Evolutionary conservation across 2,888 invertebrate species (phyloP).

Genomic region (Ormyrus rosae): DNA sequence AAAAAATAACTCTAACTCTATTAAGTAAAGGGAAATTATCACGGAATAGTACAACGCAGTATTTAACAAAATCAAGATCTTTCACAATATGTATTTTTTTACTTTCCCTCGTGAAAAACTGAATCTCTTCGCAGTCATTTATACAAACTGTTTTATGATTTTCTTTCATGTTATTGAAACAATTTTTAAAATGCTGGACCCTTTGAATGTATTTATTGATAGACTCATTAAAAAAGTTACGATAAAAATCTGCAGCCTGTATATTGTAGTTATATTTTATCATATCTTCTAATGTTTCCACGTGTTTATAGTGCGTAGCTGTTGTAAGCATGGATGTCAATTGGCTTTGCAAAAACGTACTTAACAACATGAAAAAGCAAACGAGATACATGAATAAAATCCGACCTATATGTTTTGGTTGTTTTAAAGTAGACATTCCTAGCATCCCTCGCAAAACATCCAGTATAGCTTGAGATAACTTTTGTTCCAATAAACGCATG

Average conservation of each 20-base stretch:
- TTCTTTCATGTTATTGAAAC: conserved; percentile 1
- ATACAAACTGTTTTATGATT: not conserved
- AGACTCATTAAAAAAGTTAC: not conserved
- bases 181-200: not conserved
- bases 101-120: not conserved
- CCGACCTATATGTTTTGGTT: not conserved
- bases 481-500: not conserved
- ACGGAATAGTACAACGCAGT: no score
- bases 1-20: no score
- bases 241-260: not conserved
- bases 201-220: not conserved
- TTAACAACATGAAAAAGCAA: not conserved
- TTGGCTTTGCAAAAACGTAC: not conserved
- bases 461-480: not conserved
- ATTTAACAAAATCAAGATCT: not conserved
- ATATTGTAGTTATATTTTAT: not conserved
- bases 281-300: not conserved
- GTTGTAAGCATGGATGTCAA: not conserved
- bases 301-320: not conserved
- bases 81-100: not conserved
- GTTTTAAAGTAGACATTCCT: not conserved
- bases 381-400: not conserved
- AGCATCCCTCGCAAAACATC: no score
- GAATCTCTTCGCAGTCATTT: not conserved
- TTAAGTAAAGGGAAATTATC: no score